phyloP scores from a whole-genome alignment of 2,797 vertebrate genomes.

The Chlorospingus flavigularis region DNA sequence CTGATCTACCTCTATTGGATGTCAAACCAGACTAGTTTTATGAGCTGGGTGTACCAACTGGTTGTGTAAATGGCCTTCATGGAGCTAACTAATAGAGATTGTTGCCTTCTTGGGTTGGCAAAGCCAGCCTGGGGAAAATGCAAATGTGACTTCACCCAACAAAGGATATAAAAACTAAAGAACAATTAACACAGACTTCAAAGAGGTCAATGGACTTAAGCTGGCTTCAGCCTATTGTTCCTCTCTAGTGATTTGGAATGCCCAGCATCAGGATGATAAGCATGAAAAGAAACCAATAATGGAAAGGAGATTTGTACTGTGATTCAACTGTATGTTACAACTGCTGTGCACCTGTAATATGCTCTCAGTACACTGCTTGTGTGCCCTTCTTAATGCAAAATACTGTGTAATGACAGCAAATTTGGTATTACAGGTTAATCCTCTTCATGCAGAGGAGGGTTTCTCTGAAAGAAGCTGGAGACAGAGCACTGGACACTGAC shows the following conservation, averaged over 20 bases:
- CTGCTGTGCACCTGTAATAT: not conserved
- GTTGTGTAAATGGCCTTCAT: not conserved
- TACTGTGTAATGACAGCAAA: not conserved
- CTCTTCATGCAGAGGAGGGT: rapidly evolving
- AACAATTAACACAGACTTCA: not conserved
- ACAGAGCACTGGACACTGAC: not conserved
- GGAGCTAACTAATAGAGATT: not conserved
- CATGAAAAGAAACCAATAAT: rapidly evolving
- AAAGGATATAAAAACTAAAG: not conserved
- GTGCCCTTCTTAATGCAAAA: not conserved
- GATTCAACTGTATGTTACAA: not conserved
- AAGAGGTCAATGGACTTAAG: not conserved
- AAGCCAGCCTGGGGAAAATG: not conserved
- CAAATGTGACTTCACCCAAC: not conserved
- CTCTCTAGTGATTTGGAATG: not conserved
- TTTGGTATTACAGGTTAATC: not conserved
- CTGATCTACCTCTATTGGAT: not conserved
- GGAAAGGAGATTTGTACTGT: not conserved
- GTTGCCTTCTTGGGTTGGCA: not conserved
- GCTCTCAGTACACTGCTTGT: not conserved
- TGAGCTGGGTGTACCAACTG: not conserved
- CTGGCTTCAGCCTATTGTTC: not conserved
- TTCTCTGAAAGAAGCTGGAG: not conserved
- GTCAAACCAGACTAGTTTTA: not conserved
- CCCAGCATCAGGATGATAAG: not conserved